Conservation (phyloP, 1,140 invertebrate genomes). For the Ostrea denselamellosa region DNA sequence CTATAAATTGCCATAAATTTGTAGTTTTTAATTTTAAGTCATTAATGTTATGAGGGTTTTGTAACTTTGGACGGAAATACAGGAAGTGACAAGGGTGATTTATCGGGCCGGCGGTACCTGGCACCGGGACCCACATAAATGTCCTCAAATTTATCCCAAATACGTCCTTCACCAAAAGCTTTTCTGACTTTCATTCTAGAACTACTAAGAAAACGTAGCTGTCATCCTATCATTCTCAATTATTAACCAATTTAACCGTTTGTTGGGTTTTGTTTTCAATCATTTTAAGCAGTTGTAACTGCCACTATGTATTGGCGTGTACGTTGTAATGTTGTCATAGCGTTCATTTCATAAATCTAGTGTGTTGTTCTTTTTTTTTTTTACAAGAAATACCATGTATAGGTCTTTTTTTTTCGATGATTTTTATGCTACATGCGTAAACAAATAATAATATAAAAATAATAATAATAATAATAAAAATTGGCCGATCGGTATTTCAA, state of each 20-base stretch:
- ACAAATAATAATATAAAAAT: too few relatives aligned
- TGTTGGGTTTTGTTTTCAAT: not conserved
- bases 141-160: not conserved
- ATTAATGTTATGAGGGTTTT: slow-evolving; percentile 16
- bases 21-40: slow-evolving; percentile 13
- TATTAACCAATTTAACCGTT: slow-evolving; percentile 15
- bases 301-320: not conserved
- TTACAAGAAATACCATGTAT: too few relatives aligned
- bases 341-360: not conserved
- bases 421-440: too few relatives aligned
- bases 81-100: slow-evolving; percentile 16
- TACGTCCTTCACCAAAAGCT: not conserved
- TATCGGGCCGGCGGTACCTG: slow-evolving; percentile 16
- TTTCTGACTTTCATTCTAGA: not conserved
- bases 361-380: not conserved
- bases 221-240: not conserved
- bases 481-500: too few relatives aligned
- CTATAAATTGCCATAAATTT: slow-evolving; percentile 11
- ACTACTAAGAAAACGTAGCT: not conserved
- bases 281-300: slow-evolving; percentile 8
- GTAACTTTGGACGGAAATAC: not conserved
- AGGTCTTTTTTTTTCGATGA: too few relatives aligned
- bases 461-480: too few relatives aligned
- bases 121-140: slow-evolving; percentile 27
- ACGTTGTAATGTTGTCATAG: not conserved